Evolutionary conservation across 2,113 vertebrate species (phyloP), one percentile per base, ranked within the genome.

Genomic region (Paratilapia polleni): DNA sequence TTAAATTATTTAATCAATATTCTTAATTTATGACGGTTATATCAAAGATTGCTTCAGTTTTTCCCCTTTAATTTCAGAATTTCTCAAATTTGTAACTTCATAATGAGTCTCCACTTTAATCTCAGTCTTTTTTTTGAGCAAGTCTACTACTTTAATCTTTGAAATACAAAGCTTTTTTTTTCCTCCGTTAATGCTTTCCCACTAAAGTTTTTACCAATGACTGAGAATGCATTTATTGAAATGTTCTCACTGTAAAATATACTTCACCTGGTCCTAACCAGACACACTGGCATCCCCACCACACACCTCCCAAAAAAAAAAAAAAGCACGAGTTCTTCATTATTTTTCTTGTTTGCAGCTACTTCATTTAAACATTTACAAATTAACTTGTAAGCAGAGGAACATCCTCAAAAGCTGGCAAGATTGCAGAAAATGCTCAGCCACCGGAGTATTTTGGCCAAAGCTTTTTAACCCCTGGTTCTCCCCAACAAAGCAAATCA

Each of bases 401-500:
- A 68, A 34, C 43, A 14, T 5, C 76, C 14, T 28, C 22, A 47
- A 24, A 41, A 7, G n/a, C 12, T 9, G 54, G 57, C 49, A 28
- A 61, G 34, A 22, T 15, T 20, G 64, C 58, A 70, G 77, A 73
- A 66, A 75, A 81, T 1, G 12, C 31, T 73, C 80, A 62, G 60
- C 58, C 41, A n/a, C 26, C 3, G 6, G 19, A 80, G 34, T 73
- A 61, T 58, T 83, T 47, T 43, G 80, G 64, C 79, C 6, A 34
- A 77, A 84, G 77, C 41, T 68, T 58, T 73, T 43, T 54, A 87
- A 93, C 28, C 73, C 86, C 93, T 89, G 90, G 91, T 92, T 92
- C 86, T 79, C 86, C 82, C 64, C 63, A 84, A 85, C 82, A 86
- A 78, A 93, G 87, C 57, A 38, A 89, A 94, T 90, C 58, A 78